Evolutionary conservation across 2,888 invertebrate species (phyloP).

Genomic region (Gerris lacustris): DNA sequence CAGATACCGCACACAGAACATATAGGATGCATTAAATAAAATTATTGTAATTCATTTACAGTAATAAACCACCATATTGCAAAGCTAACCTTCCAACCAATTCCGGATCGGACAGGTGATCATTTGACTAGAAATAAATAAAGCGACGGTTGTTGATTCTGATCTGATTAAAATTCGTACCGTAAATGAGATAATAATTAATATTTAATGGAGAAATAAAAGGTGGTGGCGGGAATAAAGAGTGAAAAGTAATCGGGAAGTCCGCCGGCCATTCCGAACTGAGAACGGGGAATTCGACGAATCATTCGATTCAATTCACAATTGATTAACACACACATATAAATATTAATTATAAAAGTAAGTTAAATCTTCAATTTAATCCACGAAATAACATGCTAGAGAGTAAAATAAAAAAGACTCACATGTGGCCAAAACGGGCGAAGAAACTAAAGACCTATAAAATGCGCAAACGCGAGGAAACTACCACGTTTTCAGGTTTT

Average conservation of each 20-base stretch:
- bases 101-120: not conserved
- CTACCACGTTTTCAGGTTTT: slow-evolving; percentile 23
- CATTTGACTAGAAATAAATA: too few species aligned
- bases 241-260: slow-evolving; percentile 22
- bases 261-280: not conserved
- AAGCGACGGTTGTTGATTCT: too few species aligned
- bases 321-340: not conserved
- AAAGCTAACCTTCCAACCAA: slow-evolving; percentile 3
- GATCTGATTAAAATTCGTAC: too few species aligned
- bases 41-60: not conserved
- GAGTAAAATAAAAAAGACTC: slow-evolving; percentile 42
- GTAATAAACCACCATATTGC: slow-evolving; percentile 7
- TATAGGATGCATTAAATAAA: too few species aligned
- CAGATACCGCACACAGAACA: too few species aligned
- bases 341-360: not conserved
- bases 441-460: slow-evolving; percentile 21
- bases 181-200: slow-evolving; percentile 9
- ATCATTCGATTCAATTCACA: too few species aligned
- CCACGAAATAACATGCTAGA: not conserved
- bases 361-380: not conserved
- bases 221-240: slow-evolving; percentile 27
- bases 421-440: slow-evolving; percentile 79
- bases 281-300: too few species aligned
- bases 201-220: slow-evolving; percentile 25
- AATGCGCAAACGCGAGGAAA: slow-evolving; percentile 24